Conservation (phyloP, 2,888 invertebrate species). For the Clostera curtula region DNA sequence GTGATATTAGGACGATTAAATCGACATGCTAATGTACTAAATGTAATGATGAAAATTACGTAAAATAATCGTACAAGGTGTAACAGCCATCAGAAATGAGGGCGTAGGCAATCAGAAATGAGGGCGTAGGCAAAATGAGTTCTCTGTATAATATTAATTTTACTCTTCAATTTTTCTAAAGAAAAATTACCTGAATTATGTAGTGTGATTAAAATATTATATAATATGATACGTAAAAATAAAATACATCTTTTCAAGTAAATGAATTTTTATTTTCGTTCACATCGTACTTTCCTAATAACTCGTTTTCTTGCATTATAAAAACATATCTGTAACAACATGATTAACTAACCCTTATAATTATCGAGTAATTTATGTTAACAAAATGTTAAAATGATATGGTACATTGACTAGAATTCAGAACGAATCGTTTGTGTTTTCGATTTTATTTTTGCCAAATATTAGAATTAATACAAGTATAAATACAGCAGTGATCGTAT, state of each 20-base stretch:
- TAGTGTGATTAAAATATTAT: not conserved
- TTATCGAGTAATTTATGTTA: slow-evolving; percentile 36
- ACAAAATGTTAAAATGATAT: slow-evolving; percentile 70
- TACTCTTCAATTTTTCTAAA: too few species aligned
- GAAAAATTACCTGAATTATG: not conserved
- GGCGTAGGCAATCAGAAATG: too few species aligned
- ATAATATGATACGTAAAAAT: slow-evolving; percentile 12
- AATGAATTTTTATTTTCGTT: slow-evolving; percentile 67
- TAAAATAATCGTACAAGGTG: too few species aligned
- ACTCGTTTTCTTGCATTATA: slow-evolving; percentile 64
- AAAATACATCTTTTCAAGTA: slow-evolving; percentile 39
- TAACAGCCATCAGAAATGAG: too few species aligned
- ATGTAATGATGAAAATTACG: too few species aligned
- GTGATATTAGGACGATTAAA: too few species aligned
- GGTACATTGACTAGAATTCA: slow-evolving; percentile 65
- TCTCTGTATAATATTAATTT: not conserved
- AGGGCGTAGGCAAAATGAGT: too few species aligned
- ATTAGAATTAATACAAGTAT: slow-evolving; percentile 6
- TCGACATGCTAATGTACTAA: too few species aligned
- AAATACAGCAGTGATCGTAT: too few species aligned
- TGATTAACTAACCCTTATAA: slow-evolving; percentile 62
- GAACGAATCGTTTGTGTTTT: slow-evolving; percentile 28
- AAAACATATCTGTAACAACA: slow-evolving; percentile 72
- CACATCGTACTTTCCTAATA: slow-evolving; percentile 69
- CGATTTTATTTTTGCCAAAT: slow-evolving; percentile 19